phyloP scores from a whole-genome alignment of 2,797 vertebrate genomes.

The Takifugu ocellatus region DNA sequence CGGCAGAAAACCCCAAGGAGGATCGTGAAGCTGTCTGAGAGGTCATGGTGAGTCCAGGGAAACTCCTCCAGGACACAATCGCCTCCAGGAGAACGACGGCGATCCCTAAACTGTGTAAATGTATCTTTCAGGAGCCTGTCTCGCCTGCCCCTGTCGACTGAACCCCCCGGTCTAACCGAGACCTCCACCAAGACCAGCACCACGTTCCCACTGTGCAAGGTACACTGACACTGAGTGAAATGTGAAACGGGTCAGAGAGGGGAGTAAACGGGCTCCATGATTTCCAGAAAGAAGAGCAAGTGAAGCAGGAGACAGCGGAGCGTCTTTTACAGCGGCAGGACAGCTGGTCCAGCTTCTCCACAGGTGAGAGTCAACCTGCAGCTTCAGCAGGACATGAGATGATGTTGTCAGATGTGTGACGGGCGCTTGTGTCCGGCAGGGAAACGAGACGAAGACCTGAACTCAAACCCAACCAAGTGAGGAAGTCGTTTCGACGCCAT shows the following conservation, averaged over 20 bases:
- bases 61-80: neutral
- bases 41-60: slow-evolving; percentile 65
- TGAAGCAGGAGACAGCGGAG: slow-evolving; percentile 47
- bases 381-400: neutral
- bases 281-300: slow-evolving; percentile 67
- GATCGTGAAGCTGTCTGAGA: slow-evolving; percentile 71
- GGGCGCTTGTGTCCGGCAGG: slow-evolving; percentile 42
- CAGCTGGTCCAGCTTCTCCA: slow-evolving; percentile 72
- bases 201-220: slow-evolving; percentile 68
- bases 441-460: slow-evolving; percentile 67
- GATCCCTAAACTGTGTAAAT: neutral
- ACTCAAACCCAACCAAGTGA: slow-evolving; percentile 55
- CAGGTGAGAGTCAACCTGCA: slow-evolving; percentile 45
- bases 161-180: slow-evolving; percentile 35
- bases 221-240: slow-evolving; percentile 15
- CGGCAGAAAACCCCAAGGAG: slow-evolving; percentile 57
- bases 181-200: slow-evolving; percentile 52
- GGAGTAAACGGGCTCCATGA: neutral
- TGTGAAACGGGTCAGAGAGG: neutral
- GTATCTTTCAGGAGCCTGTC: slow-evolving; percentile 69
- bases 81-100: neutral
- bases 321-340: slow-evolving; percentile 67
- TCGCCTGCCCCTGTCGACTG: slow-evolving; percentile 60
- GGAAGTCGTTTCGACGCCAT: neutral
- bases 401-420: slow-evolving; percentile 1